A percentile compares a stretch with the other conserved stretches of the same genome.
Evolutionary conservation across 2,113 vertebrate genomes (phyloP).

Genomic region (Typhlomys cinereus): DNA sequence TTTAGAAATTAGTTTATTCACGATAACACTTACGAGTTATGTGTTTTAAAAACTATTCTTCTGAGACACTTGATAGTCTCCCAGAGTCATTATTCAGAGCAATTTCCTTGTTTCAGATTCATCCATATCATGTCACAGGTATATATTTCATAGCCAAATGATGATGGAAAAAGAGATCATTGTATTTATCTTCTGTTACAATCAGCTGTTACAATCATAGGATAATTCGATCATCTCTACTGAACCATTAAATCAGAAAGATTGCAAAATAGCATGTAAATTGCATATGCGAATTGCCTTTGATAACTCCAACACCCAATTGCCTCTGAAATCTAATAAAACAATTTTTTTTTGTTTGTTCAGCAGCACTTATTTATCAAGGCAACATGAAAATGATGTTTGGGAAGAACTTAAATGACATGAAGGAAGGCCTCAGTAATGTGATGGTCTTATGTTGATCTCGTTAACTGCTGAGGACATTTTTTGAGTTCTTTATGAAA

Average conservation of each 20-base stretch:
- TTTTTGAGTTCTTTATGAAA: not conserved
- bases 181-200: conserved; percentile 55
- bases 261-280: conserved; percentile 47
- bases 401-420: not conserved
- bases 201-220: not conserved
- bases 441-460: not conserved
- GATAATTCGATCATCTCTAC: conserved; percentile 50
- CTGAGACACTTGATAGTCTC: not conserved
- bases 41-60: not conserved
- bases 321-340: conserved; percentile 33
- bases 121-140: not conserved
- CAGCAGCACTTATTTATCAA: not conserved
- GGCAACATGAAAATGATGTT: not conserved
- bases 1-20: not conserved
- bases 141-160: not conserved
- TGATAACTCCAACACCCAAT: conserved; percentile 6
- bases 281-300: conserved; percentile 41
- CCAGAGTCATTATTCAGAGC: not conserved
- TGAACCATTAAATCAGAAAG: conserved; percentile 55
- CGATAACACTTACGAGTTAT: not conserved
- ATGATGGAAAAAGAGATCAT: not conserved
- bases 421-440: not conserved
- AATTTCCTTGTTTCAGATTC: not conserved
- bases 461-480: not conserved
- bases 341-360: not conserved